phyloP scores from a whole-genome alignment of 1,140 invertebrate genomes.

The Penaeus japonicus region DNA sequence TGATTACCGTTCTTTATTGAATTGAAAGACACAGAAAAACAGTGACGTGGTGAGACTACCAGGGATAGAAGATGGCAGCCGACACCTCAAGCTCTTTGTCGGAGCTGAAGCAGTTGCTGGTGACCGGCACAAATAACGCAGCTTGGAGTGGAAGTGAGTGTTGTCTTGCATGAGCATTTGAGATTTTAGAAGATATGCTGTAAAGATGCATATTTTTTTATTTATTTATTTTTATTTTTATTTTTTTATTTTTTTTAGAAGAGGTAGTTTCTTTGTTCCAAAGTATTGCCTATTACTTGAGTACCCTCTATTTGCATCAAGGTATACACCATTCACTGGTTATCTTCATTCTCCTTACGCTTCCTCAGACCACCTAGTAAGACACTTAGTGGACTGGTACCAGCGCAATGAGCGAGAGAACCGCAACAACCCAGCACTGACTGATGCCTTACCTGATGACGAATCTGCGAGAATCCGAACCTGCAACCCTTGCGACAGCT shows the following conservation, averaged over 20 bases:
- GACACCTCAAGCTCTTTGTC: not conserved
- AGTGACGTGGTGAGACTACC: not conserved
- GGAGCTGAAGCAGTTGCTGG: not conserved
- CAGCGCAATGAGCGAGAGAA: not conserved
- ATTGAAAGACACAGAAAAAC: too few relatives aligned
- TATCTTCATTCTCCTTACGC: not conserved
- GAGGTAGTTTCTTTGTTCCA: too few relatives aligned
- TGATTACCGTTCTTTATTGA: not conserved
- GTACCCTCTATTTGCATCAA: not conserved
- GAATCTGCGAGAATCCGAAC: not conserved
- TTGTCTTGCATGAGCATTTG: not conserved
- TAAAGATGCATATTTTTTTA: not conserved
- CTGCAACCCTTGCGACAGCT: not conserved
- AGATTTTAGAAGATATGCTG: not conserved
- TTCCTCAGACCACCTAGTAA: not conserved
- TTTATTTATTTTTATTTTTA: not conserved
- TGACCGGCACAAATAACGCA: not conserved
- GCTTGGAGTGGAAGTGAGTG: conserved; percentile 3
- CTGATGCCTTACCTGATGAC: not conserved
- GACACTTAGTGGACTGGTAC: not conserved
- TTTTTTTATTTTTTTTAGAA: too few relatives aligned
- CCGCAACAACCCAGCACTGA: not conserved
- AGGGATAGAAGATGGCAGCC: not conserved
- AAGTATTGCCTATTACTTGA: too few relatives aligned
- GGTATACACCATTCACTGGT: not conserved